A percentile compares a stretch with the other conserved stretches of the same genome.
phyloP scores from a whole-genome alignment of 2,888 invertebrate species.

The Rhagonycha fulva region DNA sequence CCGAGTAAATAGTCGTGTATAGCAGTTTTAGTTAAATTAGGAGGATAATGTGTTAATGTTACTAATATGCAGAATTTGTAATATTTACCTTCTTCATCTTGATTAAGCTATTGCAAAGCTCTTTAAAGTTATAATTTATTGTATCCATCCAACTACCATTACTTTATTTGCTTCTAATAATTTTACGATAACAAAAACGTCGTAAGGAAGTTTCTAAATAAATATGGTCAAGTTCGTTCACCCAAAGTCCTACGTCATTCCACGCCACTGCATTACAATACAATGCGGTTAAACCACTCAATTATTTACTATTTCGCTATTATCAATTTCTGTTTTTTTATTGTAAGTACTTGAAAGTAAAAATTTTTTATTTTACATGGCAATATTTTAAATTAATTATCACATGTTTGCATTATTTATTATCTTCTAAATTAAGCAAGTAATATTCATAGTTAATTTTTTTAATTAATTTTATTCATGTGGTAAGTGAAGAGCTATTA shows the following conservation, averaged over 20 bases:
- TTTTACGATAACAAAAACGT: too few species aligned
- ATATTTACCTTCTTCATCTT: background rate
- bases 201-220: too few species aligned
- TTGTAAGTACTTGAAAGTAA: background rate
- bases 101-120: too few species aligned
- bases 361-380: background rate
- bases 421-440: background rate
- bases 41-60: background rate
- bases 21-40: background rate
- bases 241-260: background rate
- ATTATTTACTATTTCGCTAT: background rate
- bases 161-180: too few species aligned
- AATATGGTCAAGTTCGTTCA: background rate
- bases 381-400: background rate
- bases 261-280: background rate
- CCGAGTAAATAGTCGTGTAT: background rate
- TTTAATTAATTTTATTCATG: background rate
- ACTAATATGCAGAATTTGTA: background rate
- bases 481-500: background rate
- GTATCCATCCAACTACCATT: too few species aligned
- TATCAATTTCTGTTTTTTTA: background rate
- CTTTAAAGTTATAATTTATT: too few species aligned
- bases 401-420: background rate
- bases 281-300: background rate
- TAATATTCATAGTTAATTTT: background rate